Conservation (phyloP, 37 sponge, comb jelly and placozoan genomes). For the Chondrilla cf. caribensis region DNA sequence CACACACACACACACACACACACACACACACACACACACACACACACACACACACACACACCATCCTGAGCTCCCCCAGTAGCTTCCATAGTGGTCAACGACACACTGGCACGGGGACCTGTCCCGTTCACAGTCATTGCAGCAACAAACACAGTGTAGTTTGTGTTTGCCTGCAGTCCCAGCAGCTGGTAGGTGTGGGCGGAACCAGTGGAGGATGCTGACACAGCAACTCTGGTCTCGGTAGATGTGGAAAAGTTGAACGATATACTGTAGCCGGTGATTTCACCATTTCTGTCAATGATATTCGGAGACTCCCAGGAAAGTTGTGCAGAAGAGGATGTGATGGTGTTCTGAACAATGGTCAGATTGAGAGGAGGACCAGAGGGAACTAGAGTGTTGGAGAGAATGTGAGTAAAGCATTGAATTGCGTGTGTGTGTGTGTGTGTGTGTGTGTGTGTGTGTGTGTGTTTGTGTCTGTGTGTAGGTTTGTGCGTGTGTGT, state of each 20-base stretch:
- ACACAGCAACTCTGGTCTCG: not conserved
- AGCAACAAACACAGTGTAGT: not conserved
- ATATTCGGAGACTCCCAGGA: not conserved
- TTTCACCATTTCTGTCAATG: constrained; percentile 4
- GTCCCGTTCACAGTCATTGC: not conserved
- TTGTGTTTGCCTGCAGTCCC: not conserved
- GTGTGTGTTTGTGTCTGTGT: too few species aligned
- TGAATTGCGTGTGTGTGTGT: too few species aligned
- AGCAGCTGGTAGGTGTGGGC: not conserved
- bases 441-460: too few species aligned
- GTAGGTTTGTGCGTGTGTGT: too few species aligned
- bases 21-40: too few species aligned
- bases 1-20: too few species aligned
- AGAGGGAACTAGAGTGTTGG: not conserved
- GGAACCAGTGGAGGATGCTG: not conserved
- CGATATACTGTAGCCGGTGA: not conserved
- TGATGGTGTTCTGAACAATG: not conserved
- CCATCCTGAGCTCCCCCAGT: too few species aligned
- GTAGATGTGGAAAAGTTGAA: not conserved
- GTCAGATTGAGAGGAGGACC: not conserved
- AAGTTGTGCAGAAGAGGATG: not conserved
- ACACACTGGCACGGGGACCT: not conserved
- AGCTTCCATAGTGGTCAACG: not conserved
- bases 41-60: too few species aligned
- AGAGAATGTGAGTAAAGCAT: not conserved